Percentiles rank a stretch among this genome's conserved stretches.
Conservation (phyloP, 2,113 vertebrate genomes). For the Nothocercus julius region DNA sequence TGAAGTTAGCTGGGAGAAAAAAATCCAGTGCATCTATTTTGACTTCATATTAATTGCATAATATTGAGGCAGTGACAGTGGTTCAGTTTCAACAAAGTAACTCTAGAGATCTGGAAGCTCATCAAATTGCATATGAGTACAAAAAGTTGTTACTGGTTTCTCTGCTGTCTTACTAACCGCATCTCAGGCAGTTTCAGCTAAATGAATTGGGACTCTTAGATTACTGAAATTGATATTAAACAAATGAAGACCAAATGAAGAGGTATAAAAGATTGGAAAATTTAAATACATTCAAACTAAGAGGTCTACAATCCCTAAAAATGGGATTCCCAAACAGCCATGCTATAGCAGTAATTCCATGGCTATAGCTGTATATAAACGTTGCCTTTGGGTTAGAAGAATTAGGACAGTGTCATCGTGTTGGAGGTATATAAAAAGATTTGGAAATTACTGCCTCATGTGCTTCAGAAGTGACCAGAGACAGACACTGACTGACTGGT, state of each 20-base stretch:
- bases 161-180: neutral
- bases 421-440: neutral
- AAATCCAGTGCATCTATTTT: neutral
- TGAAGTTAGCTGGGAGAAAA: neutral
- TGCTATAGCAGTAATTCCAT: neutral
- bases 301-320: neutral
- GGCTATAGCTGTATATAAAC: neutral
- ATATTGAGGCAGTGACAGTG: neutral
- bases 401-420: neutral
- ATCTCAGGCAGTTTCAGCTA: neutral
- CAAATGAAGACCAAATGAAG: neutral
- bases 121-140: neutral
- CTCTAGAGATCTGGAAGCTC: neutral
- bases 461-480: neutral
- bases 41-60: neutral
- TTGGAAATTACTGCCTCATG: neutral
- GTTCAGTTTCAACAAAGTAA: neutral
- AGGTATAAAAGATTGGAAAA: neutral
- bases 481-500: neutral
- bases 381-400: neutral
- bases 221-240: neutral
- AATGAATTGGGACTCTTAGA: neutral
- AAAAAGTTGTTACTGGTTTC: neutral
- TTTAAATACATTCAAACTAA: neutral
- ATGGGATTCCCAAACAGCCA: neutral